Base-by-base conservation (phyloP, 2,797 vertebrate genomes). In the Yasuhikotakia modesta region DNA sequence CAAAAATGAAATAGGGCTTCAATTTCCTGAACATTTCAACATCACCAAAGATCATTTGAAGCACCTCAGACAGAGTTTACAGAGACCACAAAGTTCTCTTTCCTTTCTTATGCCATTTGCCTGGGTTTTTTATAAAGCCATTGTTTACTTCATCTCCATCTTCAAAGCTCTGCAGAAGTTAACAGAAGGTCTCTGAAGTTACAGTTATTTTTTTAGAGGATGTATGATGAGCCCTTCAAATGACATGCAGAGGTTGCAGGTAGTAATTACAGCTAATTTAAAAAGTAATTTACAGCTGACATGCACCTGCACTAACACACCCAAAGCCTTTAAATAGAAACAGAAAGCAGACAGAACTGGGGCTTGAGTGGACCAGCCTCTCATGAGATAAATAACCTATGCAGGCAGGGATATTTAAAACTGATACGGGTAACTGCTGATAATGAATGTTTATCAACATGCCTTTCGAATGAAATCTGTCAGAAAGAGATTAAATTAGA, bases 271-370 rank as follows among this genome's bases (percentile, higher is more conserved):
- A 69, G 35, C 35, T 39, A 35, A 39, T 39, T 39, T 39, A 39
- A 35, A 5, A 35, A 35, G 32, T 35, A 35, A 35, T 35, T 39
- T 39, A 39, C 35, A 39, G 22, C 50, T 76, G 69, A 64, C 39
- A 58, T 53, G 73, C 68, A 69, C 63, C 82, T 72, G 76, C 63
- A 72, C 30, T 17, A 68, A 35, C 61, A 78, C 17, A 71, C 58
- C 61, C 3, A 22, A 30, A 64, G 6, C 16, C 7, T 22, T 32
- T 68, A 66, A 70, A 76, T 67, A 52, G 50, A 43, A 52, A 32
- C 14, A 73, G 5, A 66, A 77, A 67, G 60, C 11, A 1, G 32
- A 35, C 2, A 21, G n/a, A 69, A 61, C 14, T 55, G 39, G 19
- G 22, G 48, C 14, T 39, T 13, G 5, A 30, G 24, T 35, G 13